Evolutionary conservation across 2,797 vertebrate species (phyloP), one percentile per base, ranked within the genome.

Genomic region (Syngnathus acus): DNA sequence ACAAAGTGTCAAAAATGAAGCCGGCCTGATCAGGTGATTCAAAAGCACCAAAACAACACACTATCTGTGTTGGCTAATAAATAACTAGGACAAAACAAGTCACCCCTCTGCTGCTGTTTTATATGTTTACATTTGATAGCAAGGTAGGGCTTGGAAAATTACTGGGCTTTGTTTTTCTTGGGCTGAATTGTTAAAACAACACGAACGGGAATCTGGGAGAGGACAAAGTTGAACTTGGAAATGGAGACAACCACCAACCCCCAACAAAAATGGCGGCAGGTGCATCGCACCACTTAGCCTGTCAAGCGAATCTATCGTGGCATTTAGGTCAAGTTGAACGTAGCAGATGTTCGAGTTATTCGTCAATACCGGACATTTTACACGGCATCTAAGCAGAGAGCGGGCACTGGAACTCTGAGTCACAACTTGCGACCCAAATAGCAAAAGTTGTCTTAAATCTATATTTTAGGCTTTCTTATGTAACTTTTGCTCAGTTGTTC

Each of bases 401-500:
- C 23, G n/a, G 3, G n/a, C 19, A 61, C 40, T 40, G 39, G 5
- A 8, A 42, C 14, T 61, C 10, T 40, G 39, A 60, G 10, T 42
- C 9, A 42, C 8, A 11, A 26, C 2, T 26, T 37, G 16, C 16
- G 55, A 58, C 55, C 32, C 26, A 58, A 58, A 58, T 19, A 59
- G 39, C 1, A 63, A 10, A 13, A 61, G 16, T 26, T 71, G 9
- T 21, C 26, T 26, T 26, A 26, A 26, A 8, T 9, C 3, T 17
- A 68, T 21, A 65, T 50, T 62, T 38, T 17, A 21, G 43, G 3
- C 5, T 9, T 53, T 60, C 54, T 68, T 75, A 60, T 68, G 23
- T 54, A 72, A 65, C 21, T 59, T 19, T 42, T 47, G 65, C 9
- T 19, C 72, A 67, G 78, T 75, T 80, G 69, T 72, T 78, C 60